Base-by-base conservation (phyloP, 2,113 vertebrate species). In the Piaya cayana region DNA sequence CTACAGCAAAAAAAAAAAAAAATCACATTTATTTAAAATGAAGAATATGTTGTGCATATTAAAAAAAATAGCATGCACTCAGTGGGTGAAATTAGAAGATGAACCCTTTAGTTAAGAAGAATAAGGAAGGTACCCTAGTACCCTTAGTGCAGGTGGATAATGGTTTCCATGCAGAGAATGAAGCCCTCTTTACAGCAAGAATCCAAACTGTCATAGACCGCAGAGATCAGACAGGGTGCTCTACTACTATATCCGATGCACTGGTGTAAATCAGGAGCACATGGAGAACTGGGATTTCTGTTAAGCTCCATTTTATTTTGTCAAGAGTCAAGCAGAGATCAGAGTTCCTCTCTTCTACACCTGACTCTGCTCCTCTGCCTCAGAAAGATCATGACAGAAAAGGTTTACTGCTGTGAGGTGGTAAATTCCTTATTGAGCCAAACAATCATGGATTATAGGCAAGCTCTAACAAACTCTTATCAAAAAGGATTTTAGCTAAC, bases 1-100 rank as follows among this genome's bases (percentile, higher is more conserved):
- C 99, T 99, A 79, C 5, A 95, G 95, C 94, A 55, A 55, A 53
- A 53, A 30, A 30, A 11, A 55, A 55, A 53, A 53, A 30, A 30
- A 11, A 1, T 1, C 37, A 45, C 47, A 67, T 47, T 80, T 21
- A n/a, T n/a, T 85, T 52, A 88, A 34, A 92, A 91, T 45, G 17
- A 6, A 13, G 32, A 63, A 92, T 2, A 6, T 65, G 29, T 27
- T 42, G 50, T 1, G 0, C 4, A 67, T 14, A 9, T 8, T 8
- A 49, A 18, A 63, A 71, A 77, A 39, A 49, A 39, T 2, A 4
- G 15, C 8, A 6, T 39, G 10, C 19, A 55, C 34, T 45, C 64
- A 70, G 8, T 67, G 22, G 2, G 18, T 18, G 3, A 78, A 90
- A 75, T 22, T 1, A 50, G 16, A 80, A 83, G 15, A 23, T 53